Base-by-base conservation (phyloP, 2,888 invertebrate species). In the Cataglyphis livida region DNA sequence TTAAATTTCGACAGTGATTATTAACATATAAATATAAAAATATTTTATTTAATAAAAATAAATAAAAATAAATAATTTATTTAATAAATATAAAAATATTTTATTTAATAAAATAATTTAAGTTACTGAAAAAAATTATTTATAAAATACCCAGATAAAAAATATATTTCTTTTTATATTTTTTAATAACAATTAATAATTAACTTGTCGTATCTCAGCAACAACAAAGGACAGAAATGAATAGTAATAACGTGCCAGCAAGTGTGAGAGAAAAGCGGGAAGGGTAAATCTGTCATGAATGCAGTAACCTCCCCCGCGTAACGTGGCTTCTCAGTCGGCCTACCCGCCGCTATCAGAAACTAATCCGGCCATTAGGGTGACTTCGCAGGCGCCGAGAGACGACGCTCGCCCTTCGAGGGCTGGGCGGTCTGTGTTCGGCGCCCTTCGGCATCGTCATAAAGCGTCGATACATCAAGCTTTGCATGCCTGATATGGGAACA, bases 401-500 rank as follows among this genome's bases (percentile, higher is more conserved):
- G 89, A 91, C 90, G 88, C 84, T 76, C 81, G 88, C 86, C 89
- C 88, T 89, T 90, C 89, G 90, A 90, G 90, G 91, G 92, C 92
- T 94, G 92, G 93, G 94, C 93, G 94, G 93, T 93, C 91, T 94
- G 93, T 94, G 91, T 93, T 92, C 88, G 84, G 84, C 74, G 44
- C 76, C 87, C 87, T 82, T 79, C 87, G 89, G 88, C 89, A 91
- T 93, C 93, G 91, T 93, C 93, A 93, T 93, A 92, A 92, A 93
- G 92, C 93, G 92, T 94, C 94, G 93, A 94, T 94, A 93, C 94
- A 94, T 94, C 94, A 94, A 92, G 94, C 94, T 94, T 94, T 94
- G 94, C 94, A 94, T 94, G 90, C 91, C 87, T 94, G 94, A 94
- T 94, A 94, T 94, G 94, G 94, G 94, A 94, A 94, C 92, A 51